Evolutionary conservation across 2,888 invertebrate genomes (phyloP).

Genomic region (Meteorus colon): DNA sequence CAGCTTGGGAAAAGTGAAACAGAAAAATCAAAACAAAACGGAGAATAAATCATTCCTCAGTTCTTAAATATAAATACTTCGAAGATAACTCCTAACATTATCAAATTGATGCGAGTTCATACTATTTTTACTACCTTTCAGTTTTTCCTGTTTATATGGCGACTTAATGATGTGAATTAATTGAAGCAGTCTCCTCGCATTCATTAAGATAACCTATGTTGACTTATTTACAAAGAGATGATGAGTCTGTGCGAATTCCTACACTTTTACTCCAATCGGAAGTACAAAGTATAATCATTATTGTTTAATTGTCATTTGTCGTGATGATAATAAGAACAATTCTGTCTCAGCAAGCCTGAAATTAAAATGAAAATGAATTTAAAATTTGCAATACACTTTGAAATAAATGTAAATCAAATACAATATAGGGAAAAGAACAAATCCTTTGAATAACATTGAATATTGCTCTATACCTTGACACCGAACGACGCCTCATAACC

Average conservation of each 20-base stretch:
- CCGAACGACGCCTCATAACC: constrained; percentile 87
- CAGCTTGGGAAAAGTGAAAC: not conserved
- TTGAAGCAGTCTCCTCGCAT: constrained; percentile 18
- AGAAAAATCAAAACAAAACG: not conserved
- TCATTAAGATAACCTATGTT: not conserved
- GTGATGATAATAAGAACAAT: constrained; percentile 22
- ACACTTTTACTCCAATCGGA: not conserved
- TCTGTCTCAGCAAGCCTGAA: constrained; percentile 65
- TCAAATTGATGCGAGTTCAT: not conserved
- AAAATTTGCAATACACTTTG: not conserved
- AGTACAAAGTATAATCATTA: constrained; percentile 28
- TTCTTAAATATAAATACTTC: not conserved
- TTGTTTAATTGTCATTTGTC: not conserved
- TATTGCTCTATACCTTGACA: constrained; percentile 75
- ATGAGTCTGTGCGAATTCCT: not conserved
- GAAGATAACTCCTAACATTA: not conserved
- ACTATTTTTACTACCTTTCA: not conserved
- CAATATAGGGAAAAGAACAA: not conserved
- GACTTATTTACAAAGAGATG: constrained; percentile 37
- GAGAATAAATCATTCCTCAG: not conserved
- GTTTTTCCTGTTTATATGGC: not conserved
- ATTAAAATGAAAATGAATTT: constrained; percentile 35
- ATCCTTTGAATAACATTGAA: constrained; percentile 4
- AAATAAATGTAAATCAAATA: not conserved
- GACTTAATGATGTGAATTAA: constrained; percentile 4